Evolutionary conservation across 64 coral and sea anemone species (phyloP).

Genomic region (Hydrozoanthus tunicans): DNA sequence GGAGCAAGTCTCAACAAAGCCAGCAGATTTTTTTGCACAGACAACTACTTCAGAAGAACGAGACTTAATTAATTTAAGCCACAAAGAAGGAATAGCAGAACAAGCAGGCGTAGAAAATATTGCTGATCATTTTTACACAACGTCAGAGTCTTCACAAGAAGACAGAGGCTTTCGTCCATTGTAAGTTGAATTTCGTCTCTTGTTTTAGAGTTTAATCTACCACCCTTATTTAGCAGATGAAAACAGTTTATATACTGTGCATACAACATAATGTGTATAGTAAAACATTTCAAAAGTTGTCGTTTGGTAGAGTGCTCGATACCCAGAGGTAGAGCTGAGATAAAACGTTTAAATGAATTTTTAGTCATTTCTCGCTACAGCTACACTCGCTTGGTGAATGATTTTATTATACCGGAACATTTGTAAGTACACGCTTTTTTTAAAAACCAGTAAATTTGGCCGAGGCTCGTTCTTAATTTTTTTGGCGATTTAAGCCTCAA

Average conservation of each 20-base stretch:
- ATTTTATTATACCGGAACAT: no score
- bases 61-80: constrained; percentile 9
- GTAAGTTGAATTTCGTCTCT: constrained; percentile 26
- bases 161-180: constrained; percentile 24
- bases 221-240: background rate
- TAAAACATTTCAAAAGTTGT: no score
- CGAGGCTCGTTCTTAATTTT: no score
- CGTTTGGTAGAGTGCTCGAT: no score
- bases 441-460: no score
- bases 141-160: constrained; percentile 48
- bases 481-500: no score
- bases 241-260: background rate
- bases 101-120: constrained; percentile 5
- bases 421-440: no score
- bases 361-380: no score
- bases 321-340: no score
- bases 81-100: background rate
- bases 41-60: constrained; percentile 60
- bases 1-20: background rate
- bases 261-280: background rate
- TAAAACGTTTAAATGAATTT: no score
- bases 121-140: constrained; percentile 19
- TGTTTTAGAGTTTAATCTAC: background rate
- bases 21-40: constrained; percentile 56
- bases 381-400: no score